Percentiles rank a stretch among this genome's conserved stretches.
Conservation (phyloP, 2,113 vertebrate genomes). For the Gila orcuttii region DNA sequence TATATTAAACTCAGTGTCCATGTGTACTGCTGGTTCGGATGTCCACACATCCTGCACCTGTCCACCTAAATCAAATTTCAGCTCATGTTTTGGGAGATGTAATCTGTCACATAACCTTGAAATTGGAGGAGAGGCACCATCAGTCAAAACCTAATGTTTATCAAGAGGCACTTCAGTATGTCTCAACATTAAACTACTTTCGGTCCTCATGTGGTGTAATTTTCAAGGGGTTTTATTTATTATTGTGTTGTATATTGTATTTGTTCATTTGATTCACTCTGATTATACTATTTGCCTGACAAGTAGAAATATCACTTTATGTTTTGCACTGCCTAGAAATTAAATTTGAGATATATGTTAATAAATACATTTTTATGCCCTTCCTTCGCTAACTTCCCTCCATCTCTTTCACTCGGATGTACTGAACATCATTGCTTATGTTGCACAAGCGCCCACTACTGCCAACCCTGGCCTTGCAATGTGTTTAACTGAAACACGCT, state of each 20-base stretch:
- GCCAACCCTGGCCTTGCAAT: too few species aligned
- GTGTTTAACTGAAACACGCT: too few species aligned
- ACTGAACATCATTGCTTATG: too few species aligned
- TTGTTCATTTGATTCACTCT: not conserved
- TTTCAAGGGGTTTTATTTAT: not conserved
- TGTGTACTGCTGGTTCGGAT: constrained; percentile 28
- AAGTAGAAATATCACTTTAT: not conserved
- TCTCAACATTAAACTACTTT: constrained; percentile 32
- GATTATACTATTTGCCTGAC: not conserved
- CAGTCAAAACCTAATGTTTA: constrained; percentile 58
- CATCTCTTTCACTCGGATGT: too few species aligned
- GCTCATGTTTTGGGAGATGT: constrained; percentile 61
- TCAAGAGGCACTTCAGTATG: constrained; percentile 52
- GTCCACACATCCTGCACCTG: constrained; percentile 49
- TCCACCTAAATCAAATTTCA: constrained; percentile 60
- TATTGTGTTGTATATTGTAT: not conserved
- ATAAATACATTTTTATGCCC: not conserved
- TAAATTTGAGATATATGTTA: not conserved
- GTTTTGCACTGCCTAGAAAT: not conserved
- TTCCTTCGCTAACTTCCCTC: too few species aligned
- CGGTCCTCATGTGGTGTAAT: not conserved
- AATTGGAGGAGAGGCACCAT: constrained; percentile 59
- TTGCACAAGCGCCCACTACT: too few species aligned
- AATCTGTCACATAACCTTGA: constrained; percentile 64
- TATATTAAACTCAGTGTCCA: constrained; percentile 24